Evolutionary conservation across 53 echinoderm and acorn worm genomes (phyloP).

Genomic region (Holothuria scabra): DNA sequence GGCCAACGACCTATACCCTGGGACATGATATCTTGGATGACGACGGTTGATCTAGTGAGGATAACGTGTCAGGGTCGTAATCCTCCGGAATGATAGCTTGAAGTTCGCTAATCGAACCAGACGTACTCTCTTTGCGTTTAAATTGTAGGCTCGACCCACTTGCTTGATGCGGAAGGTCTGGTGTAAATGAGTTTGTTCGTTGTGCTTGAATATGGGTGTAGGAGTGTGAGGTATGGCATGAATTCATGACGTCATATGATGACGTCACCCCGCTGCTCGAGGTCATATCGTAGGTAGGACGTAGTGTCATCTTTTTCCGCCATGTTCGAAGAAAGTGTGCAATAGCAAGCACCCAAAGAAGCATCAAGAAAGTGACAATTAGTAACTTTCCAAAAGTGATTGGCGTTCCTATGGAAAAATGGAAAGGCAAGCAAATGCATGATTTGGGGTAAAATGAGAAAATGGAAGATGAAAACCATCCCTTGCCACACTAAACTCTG

Average conservation of each 20-base stretch:
- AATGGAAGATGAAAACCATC: too few relatives aligned
- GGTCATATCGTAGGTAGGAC: constrained; percentile 50
- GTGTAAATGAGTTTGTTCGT: constrained; percentile 24
- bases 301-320: constrained; percentile 88
- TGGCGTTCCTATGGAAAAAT: too few relatives aligned
- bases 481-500: too few relatives aligned
- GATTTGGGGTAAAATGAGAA: too few relatives aligned
- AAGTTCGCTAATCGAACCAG: constrained; percentile 25
- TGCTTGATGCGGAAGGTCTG: constrained; percentile 14
- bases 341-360: constrained; percentile 82
- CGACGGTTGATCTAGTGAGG: too few relatives aligned
- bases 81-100: constrained; percentile 36
- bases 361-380: constrained; percentile 71
- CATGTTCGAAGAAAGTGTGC: constrained; percentile 85
- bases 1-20: too few relatives aligned
- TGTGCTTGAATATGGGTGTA: constrained; percentile 18
- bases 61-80: neutral
- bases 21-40: too few relatives aligned
- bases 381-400: constrained; percentile 51
- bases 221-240: neutral
- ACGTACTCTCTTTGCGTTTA: neutral
- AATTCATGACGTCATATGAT: constrained; percentile 16
- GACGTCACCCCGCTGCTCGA: neutral
- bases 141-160: constrained; percentile 32
- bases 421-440: too few relatives aligned